phyloP scores from a whole-genome alignment of 1,140 invertebrate genomes.

The Frieseomelitta varia region DNA sequence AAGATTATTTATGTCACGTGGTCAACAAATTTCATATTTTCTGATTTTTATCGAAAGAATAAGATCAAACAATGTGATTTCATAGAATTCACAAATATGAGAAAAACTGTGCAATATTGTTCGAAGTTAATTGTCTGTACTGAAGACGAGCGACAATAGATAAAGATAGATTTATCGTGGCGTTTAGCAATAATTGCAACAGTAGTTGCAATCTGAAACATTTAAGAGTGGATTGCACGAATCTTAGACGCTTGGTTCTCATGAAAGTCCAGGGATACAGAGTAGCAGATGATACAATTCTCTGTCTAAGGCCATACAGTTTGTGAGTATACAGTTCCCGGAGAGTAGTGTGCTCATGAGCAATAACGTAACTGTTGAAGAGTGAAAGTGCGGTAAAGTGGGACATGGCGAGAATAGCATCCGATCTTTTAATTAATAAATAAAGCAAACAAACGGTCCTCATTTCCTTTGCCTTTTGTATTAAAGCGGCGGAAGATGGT shows the following conservation, averaged over 20 bases:
- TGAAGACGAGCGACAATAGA: background rate
- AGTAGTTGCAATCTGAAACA: slow-evolving; percentile 43
- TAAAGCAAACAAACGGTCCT: slow-evolving; percentile 57
- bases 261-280: slow-evolving; percentile 49
- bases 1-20: background rate
- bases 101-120: background rate
- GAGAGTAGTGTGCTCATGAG: slow-evolving; percentile 64
- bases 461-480: slow-evolving; percentile 17
- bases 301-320: slow-evolving; percentile 32
- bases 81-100: background rate
- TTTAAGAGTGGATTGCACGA: slow-evolving; percentile 49
- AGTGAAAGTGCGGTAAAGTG: slow-evolving; percentile 78
- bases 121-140: background rate
- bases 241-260: slow-evolving; percentile 58
- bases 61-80: background rate
- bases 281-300: slow-evolving; percentile 50
- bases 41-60: too few species aligned
- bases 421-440: slow-evolving; percentile 76
- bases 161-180: background rate
- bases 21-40: background rate
- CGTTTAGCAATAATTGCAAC: slow-evolving; percentile 52
- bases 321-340: slow-evolving; percentile 51
- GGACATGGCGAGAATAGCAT: slow-evolving; percentile 67
- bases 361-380: slow-evolving; percentile 77
- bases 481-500: slow-evolving; percentile 26